These are phyloP conservation scores for Osedax frankpressi DNA, from an alignment of 2,888 invertebrate species.

Conservation along the genomic window DNA sequence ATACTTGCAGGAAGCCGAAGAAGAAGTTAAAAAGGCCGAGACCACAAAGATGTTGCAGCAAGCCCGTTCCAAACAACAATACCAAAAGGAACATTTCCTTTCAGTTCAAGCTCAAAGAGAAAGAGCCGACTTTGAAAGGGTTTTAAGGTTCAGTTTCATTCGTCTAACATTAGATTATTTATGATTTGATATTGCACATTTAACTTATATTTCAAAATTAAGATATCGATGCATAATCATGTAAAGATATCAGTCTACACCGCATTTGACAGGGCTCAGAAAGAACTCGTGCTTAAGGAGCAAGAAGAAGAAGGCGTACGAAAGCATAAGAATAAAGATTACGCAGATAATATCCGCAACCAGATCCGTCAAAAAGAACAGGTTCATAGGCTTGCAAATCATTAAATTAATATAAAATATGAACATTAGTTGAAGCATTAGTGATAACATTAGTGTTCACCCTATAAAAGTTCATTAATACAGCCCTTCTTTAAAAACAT, in stretches of 20 bases:
- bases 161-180: not conserved
- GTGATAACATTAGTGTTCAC: too few relatives aligned
- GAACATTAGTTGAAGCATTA: too few relatives aligned
- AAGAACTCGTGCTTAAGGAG: conserved; percentile 45
- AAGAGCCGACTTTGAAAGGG: conserved; percentile 44
- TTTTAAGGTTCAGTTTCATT: conserved; percentile 34
- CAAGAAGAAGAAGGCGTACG: conserved; percentile 35
- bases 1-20: conserved; percentile 41
- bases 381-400: too few relatives aligned
- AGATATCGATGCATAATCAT: too few relatives aligned
- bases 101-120: conserved; percentile 46
- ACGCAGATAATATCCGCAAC: conserved; percentile 39
- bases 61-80: conserved; percentile 42
- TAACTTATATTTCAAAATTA: too few relatives aligned
- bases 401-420: too few relatives aligned
- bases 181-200: too few relatives aligned
- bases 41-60: conserved; percentile 40
- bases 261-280: conserved; percentile 38
- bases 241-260: too few relatives aligned
- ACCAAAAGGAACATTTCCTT: conserved; percentile 45
- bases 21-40: conserved; percentile 38
- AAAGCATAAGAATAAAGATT: conserved; percentile 30
- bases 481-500: too few relatives aligned
- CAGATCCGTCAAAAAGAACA: conserved; percentile 46
- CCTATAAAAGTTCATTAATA: too few relatives aligned